Base-by-base conservation (phyloP, 1,140 invertebrate species). In the Anthonomus grandis region DNA sequence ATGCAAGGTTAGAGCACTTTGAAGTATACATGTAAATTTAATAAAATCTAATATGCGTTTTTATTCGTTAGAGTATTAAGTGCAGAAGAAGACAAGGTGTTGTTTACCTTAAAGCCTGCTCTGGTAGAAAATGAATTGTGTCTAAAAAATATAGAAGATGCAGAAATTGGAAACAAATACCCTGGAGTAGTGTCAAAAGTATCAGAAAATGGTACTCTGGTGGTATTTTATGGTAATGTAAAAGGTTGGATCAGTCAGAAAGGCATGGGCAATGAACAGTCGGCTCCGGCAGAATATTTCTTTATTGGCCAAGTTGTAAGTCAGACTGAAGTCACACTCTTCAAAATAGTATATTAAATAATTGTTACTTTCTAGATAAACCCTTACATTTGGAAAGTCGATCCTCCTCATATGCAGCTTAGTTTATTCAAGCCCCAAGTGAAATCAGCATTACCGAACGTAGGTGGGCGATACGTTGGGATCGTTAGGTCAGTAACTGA, bases 261-360 rank as follows among this genome's bases (percentile, higher is more conserved):
- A 3, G 39, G 25, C 0, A 49, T 56, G 44, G 47, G 75, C 39
- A 66, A 19, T 74, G 74, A 0, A 54, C 79, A 0, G 58, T 57
- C 12, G 62, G 72, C n/a, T 56, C 64, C 79, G 51, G 22, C 74
- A 51, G 70, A 76, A 55, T 71, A 74, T 15, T 84, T 83, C 63
- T 77, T 79, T 27, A 56, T 77, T 6, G 86, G 85, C 25, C 80
- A 86, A 70, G 81, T 83, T 21, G 76, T 84, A 67, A 77, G 74
- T 74, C n/a, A 21, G 10, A 21, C 23, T 41, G 23, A 38, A 9
- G 1, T 22, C 23, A 31, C 4, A 47, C 45, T 31, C 15, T 4
- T 45, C 10, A 9, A 45, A 22, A 12, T 21, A 37, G 38, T 21
- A 17, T 37, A 17, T 50, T 17, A 3, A 36, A 12, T 5, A 4